A percentile compares a stretch with the other conserved stretches of the same genome.
Conservation (phyloP, 2,888 invertebrate genomes). For the Syritta pipiens region DNA sequence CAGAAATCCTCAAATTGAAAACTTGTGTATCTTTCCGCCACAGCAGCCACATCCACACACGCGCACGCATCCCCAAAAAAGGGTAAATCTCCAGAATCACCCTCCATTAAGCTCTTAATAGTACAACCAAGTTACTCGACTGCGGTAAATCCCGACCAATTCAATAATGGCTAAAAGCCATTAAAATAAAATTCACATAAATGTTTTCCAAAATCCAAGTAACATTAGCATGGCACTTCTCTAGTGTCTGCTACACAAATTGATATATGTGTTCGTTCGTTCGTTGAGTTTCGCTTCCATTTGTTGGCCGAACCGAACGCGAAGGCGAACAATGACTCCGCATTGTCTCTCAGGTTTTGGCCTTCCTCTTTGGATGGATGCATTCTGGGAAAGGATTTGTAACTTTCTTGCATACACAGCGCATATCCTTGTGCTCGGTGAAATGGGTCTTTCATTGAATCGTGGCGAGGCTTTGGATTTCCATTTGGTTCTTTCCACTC, state of each 20-base stretch:
- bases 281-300: not conserved
- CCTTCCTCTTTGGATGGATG: not conserved
- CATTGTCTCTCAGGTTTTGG: slow-evolving; percentile 1
- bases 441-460: slow-evolving; percentile 4
- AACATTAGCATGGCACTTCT: slow-evolving; percentile 40
- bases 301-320: not conserved
- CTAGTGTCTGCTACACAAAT: slow-evolving; percentile 12
- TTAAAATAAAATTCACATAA: slow-evolving; percentile 63
- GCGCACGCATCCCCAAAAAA: slow-evolving; percentile 17
- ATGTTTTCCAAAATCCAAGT: slow-evolving; percentile 42
- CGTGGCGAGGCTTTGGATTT: slow-evolving; percentile 17
- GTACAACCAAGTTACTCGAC: slow-evolving; percentile 22
- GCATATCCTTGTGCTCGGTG: not conserved
- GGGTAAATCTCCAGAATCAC: slow-evolving; percentile 33
- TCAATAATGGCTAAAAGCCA: slow-evolving; percentile 47
- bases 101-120: slow-evolving; percentile 34
- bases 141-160: slow-evolving; percentile 37
- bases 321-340: not conserved
- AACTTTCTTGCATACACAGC: slow-evolving; percentile 1
- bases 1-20: slow-evolving; percentile 30
- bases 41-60: too few relatives aligned
- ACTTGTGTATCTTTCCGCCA: slow-evolving; percentile 20
- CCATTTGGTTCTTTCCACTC: slow-evolving; percentile 15
- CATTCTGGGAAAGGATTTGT: not conserved
- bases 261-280: slow-evolving; percentile 34